A percentile compares a stretch with the other conserved stretches of the same genome.
Conservation (phyloP, 64 coral and sea anemone genomes). For the Pocillopora damicornis region DNA sequence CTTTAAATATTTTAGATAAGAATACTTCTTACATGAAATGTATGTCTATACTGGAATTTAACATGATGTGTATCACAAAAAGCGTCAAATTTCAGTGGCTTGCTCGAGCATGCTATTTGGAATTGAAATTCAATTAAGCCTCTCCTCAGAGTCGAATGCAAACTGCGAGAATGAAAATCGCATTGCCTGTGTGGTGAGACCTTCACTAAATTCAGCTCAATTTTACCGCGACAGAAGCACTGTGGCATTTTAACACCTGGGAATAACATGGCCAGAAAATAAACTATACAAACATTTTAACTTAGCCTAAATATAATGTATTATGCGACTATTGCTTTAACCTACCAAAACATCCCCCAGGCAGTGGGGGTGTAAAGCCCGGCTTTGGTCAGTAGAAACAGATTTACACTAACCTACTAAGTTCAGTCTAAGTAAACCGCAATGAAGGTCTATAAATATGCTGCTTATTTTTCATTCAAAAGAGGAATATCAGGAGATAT, state of each 20-base stretch:
- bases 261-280: background rate
- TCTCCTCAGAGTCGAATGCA: background rate
- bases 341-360: background rate
- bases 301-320: background rate
- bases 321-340: background rate
- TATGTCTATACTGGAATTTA: background rate
- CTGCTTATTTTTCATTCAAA: background rate
- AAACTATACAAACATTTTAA: background rate
- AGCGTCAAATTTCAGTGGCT: background rate
- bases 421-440: background rate
- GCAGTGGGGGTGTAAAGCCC: background rate
- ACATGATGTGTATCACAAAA: background rate
- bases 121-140: background rate
- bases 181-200: background rate
- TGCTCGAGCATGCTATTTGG: background rate
- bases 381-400: background rate
- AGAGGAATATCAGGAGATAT: background rate
- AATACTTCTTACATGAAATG: background rate
- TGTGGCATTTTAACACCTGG: background rate
- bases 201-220: background rate
- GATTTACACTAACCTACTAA: background rate
- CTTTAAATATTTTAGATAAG: background rate
- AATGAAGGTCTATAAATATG: background rate
- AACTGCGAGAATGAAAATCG: background rate
- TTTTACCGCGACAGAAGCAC: background rate